Evolutionary conservation across 2,888 invertebrate genomes (phyloP).

Genomic region (Lasioglossum oenotherae): DNA sequence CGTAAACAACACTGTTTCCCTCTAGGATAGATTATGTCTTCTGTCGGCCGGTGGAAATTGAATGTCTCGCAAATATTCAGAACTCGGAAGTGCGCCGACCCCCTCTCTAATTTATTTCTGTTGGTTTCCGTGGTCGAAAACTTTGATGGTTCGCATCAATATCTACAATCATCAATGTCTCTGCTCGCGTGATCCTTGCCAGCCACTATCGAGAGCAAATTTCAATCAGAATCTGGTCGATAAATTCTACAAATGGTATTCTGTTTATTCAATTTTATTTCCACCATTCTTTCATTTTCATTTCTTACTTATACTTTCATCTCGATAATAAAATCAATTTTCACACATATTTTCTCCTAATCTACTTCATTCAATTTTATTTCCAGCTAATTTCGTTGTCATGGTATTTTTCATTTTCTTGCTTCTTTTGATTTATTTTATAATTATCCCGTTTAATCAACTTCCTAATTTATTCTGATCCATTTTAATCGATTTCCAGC

Average conservation of each 20-base stretch:
- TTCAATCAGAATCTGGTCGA: not conserved
- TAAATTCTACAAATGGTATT: not conserved
- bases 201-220: not conserved
- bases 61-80: conserved; percentile 31
- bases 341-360: not conserved
- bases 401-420: not conserved
- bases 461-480: too few relatives aligned
- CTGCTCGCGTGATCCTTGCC: not conserved
- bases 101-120: not conserved
- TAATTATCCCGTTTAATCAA: too few relatives aligned
- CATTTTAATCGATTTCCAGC: too few relatives aligned
- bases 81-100: not conserved
- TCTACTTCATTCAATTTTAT: not conserved
- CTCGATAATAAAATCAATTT: not conserved
- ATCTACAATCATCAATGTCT: not conserved
- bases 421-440: too few relatives aligned
- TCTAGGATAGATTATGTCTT: conserved; percentile 43
- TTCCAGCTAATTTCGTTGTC: too few relatives aligned
- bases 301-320: not conserved
- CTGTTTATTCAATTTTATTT: not conserved
- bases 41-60: conserved; percentile 18
- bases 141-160: not conserved
- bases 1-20: conserved; percentile 43
- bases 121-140: not conserved
- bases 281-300: not conserved